Evolutionary conservation across 2,888 invertebrate species (phyloP), one percentile per base, ranked within the genome.

Genomic region (Adelphocoris suturalis): DNA sequence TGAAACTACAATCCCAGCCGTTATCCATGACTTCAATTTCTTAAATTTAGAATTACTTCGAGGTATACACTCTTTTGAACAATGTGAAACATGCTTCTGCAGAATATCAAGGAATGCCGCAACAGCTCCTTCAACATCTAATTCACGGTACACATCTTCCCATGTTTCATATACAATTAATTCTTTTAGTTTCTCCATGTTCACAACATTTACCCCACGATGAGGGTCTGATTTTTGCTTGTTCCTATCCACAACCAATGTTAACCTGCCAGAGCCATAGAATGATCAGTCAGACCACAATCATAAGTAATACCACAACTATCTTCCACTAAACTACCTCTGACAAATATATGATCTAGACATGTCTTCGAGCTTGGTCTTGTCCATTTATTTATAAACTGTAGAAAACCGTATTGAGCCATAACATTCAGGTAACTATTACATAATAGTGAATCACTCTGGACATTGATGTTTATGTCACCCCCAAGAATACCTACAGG

Each of bases 1-100:
- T 75, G 75, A 75, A 27, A 75, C 75, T 75, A 75, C 75, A 75
- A 75, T 75, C 5, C 23, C 28, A 75, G 75, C 75, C 2, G 75
- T 75, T 16, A 75, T 7, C 75, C 75, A 75, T 9, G n/a, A 75
- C 19, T 75, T 75, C 52, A 52, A 52, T 52, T 52, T 52, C 52
- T 52, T 52, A 52, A 52, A 16, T 52, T 11, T 52, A 11, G 52
- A 52, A 52, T 52, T 52, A 2, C 52, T 11, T 11, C 52, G 52
- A 11, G 52, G 52, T 2, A 3, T 52, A 13, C 3, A 52, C 12
- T 52, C 52, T 11, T 52, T 52, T 52, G 52, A 16, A 16, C 52
- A 52, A 52, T 16, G 52, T 11, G 12, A 52, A 52, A 52, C 52
- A 52, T 52, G 52, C 52, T 52, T 52, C 52, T 52, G 5, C 52